Evolutionary conservation across 30 jellyfish, hydroid and myxozoan genomes (phyloP).

Genomic region (Mastigias papua): DNA sequence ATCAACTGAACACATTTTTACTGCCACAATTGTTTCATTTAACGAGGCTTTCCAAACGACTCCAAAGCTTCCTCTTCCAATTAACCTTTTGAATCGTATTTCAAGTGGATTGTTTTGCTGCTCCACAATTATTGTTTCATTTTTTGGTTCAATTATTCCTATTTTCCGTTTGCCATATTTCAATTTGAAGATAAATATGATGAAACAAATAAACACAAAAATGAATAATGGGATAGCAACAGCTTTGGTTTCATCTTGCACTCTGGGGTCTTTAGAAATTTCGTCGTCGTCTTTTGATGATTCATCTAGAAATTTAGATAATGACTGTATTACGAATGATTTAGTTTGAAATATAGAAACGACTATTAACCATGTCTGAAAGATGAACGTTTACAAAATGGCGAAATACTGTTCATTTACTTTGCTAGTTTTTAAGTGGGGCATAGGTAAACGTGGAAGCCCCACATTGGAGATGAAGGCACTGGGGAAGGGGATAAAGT

Average conservation of each 20-base stretch:
- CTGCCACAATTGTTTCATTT: conserved; percentile 58
- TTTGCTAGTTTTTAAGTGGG: too few relatives aligned
- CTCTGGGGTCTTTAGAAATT: conserved; percentile 23
- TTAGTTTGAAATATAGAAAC: too few relatives aligned
- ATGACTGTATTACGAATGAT: too few relatives aligned
- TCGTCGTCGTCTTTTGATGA: too few relatives aligned
- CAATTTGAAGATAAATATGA: conserved; percentile 1
- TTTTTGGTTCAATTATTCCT: neutral
- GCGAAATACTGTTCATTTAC: too few relatives aligned
- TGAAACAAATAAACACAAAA: conserved; percentile 37
- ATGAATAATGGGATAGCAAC: conserved; percentile 55
- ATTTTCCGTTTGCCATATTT: conserved; percentile 35
- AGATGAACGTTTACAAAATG: too few relatives aligned
- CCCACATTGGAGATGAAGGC: too few relatives aligned
- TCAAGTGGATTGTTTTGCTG: conserved; percentile 34
- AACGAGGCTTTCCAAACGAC: conserved; percentile 68
- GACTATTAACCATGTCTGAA: too few relatives aligned
- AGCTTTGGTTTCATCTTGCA: conserved; percentile 16
- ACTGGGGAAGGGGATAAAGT: too few relatives aligned
- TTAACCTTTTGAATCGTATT: conserved; percentile 39
- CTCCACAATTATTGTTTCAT: neutral
- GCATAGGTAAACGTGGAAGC: too few relatives aligned
- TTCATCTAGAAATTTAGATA: too few relatives aligned
- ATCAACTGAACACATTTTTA: conserved; percentile 62
- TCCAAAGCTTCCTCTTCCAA: conserved; percentile 76